phyloP scores from a whole-genome alignment of 2,797 vertebrate genomes.

The Anguilla marmorata region DNA sequence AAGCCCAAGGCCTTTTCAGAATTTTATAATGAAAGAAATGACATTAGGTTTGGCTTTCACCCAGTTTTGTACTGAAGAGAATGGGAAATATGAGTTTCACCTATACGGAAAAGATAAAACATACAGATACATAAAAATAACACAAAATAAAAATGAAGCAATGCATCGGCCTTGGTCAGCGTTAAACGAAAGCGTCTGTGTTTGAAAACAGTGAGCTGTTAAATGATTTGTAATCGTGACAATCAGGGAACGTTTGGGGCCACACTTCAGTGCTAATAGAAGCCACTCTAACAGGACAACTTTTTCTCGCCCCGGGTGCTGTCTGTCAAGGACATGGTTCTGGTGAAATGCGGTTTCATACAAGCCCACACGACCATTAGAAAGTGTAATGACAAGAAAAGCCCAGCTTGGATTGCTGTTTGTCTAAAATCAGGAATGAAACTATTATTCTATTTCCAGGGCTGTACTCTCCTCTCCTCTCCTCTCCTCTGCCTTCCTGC shows the following conservation, averaged over 20 bases:
- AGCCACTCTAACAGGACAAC: background rate
- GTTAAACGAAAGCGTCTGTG: too few relatives aligned
- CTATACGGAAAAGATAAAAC: too few relatives aligned
- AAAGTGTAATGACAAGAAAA: background rate
- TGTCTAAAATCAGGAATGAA: background rate
- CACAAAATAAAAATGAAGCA: background rate
- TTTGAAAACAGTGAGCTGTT: background rate
- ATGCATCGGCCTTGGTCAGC: background rate
- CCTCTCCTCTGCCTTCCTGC: background rate
- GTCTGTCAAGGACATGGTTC: background rate
- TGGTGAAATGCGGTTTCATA: background rate
- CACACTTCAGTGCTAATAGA: background rate
- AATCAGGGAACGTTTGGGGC: constrained; percentile 1
- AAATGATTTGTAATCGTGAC: background rate
- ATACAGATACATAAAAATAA: too few relatives aligned
- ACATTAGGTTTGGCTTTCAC: background rate
- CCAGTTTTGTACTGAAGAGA: background rate
- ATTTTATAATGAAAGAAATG: background rate
- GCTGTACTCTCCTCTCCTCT: background rate
- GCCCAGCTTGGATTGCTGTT: background rate
- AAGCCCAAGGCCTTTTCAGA: background rate
- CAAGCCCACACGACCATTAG: background rate
- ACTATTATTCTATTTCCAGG: background rate
- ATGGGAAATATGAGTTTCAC: too few relatives aligned
- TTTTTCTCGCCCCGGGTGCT: background rate